Conservation (phyloP, 2,113 vertebrate species). For the Podiceps cristatus region DNA sequence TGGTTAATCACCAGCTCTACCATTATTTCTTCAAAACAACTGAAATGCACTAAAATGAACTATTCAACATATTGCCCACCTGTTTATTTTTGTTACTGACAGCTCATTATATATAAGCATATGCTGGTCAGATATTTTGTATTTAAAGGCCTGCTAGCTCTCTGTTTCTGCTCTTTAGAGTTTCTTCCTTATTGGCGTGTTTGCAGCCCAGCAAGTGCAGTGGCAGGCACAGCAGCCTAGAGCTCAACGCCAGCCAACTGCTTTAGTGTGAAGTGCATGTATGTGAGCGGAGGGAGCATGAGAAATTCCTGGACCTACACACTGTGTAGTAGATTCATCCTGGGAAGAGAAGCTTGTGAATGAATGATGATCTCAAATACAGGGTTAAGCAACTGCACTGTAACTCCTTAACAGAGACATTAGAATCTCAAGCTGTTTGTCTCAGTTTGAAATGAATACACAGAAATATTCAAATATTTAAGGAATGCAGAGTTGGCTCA, state of each 20-base stretch:
- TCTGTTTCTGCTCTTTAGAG: neutral
- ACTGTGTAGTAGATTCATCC: neutral
- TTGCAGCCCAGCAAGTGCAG: neutral
- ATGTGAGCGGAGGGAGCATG: accelerated
- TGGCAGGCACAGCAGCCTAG: neutral
- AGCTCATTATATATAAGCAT: neutral
- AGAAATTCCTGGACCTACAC: neutral
- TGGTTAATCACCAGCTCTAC: neutral
- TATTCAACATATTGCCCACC: neutral
- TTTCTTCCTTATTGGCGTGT: neutral
- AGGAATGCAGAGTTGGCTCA: neutral
- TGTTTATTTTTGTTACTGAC: neutral
- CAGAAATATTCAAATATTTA: neutral
- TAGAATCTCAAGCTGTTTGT: neutral
- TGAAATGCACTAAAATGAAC: neutral
- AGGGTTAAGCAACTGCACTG: neutral
- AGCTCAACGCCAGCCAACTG: neutral
- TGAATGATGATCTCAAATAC: neutral
- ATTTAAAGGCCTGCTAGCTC: neutral
- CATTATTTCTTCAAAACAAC: neutral
- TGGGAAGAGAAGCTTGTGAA: neutral
- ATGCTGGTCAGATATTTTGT: neutral
- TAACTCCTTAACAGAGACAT: neutral
- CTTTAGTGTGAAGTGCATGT: neutral
- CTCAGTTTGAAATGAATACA: neutral